Conservation (phyloP, 2,888 invertebrate genomes). For the Hirtodrosophila confusa region DNA sequence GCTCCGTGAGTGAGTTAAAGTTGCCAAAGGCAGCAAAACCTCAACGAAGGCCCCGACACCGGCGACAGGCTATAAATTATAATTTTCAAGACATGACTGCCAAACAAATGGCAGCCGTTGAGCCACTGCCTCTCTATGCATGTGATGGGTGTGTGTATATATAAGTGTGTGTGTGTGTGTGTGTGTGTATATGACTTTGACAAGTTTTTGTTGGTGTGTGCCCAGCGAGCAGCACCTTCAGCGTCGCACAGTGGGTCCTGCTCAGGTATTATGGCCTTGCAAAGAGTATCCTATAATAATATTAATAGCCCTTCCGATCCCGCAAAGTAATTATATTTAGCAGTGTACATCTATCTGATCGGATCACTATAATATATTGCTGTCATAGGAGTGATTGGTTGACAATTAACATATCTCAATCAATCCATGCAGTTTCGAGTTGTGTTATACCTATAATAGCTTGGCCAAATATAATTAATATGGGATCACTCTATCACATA, state of each 20-base stretch:
- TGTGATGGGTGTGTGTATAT: conserved; percentile 8
- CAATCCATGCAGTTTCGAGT: too few relatives aligned
- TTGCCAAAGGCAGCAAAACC: conserved; percentile 9
- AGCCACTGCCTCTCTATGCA: conserved; percentile 22
- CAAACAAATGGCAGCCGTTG: conserved; percentile 56
- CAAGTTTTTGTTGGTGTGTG: conserved; percentile 67
- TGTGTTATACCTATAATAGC: too few relatives aligned
- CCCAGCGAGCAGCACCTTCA: conserved; percentile 11
- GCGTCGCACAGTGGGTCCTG: conserved; percentile 18
- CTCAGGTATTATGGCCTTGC: neutral
- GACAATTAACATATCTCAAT: too few relatives aligned
- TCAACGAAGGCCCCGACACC: conserved; percentile 21
- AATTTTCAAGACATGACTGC: conserved; percentile 72
- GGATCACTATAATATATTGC: too few relatives aligned
- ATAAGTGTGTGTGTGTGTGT: conserved; percentile 11
- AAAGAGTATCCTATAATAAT: too few relatives aligned
- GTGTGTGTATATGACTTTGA: conserved; percentile 61
- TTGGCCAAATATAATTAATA: too few relatives aligned
- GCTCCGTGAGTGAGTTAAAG: conserved; percentile 26
- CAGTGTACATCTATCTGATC: too few relatives aligned
- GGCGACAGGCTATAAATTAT: conserved; percentile 70
- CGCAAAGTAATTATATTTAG: too few relatives aligned
- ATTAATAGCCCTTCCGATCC: too few relatives aligned
- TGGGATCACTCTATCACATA: too few relatives aligned
- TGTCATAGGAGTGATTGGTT: too few relatives aligned